These are phyloP conservation scores for Phytoseiulus persimilis DNA, from an alignment of 2,888 invertebrate genomes.

Conservation along the genomic window DNA sequence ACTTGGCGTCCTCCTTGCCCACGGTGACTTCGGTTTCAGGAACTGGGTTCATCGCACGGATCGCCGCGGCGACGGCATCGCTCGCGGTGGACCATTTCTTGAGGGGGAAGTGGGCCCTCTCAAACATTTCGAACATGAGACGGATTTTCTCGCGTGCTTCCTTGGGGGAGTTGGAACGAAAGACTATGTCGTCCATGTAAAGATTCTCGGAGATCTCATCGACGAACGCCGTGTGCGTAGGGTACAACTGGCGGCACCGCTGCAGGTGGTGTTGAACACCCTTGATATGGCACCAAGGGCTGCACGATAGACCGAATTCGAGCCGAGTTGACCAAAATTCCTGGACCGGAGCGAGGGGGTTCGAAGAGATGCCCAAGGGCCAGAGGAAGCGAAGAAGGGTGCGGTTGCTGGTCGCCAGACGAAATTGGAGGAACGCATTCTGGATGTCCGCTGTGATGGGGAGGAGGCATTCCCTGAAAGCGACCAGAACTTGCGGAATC, in stretches of 20 bases:
- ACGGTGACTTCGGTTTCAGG: neutral
- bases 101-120: neutral
- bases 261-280: neutral
- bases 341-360: neutral
- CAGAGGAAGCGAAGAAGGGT: neutral
- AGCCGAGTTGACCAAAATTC: neutral
- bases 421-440: slow-evolving; percentile 40
- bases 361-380: neutral
- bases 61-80: neutral
- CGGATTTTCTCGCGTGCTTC: neutral
- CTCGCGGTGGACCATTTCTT: slow-evolving; percentile 20
- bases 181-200: neutral
- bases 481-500: neutral
- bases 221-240: neutral
- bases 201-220: neutral
- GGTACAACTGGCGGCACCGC: neutral
- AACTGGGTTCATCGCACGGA: neutral
- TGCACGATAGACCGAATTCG: neutral
- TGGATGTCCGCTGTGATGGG: slow-evolving; percentile 40
- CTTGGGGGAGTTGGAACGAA: neutral
- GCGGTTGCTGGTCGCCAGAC: neutral
- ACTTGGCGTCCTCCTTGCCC: neutral
- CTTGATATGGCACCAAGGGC: neutral
- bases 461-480: slow-evolving; percentile 40
- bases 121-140: neutral